These are phyloP conservation scores for Tragelaphus imberbis DNA, from an alignment of 2,113 vertebrate species.

Conservation along the genomic window DNA sequence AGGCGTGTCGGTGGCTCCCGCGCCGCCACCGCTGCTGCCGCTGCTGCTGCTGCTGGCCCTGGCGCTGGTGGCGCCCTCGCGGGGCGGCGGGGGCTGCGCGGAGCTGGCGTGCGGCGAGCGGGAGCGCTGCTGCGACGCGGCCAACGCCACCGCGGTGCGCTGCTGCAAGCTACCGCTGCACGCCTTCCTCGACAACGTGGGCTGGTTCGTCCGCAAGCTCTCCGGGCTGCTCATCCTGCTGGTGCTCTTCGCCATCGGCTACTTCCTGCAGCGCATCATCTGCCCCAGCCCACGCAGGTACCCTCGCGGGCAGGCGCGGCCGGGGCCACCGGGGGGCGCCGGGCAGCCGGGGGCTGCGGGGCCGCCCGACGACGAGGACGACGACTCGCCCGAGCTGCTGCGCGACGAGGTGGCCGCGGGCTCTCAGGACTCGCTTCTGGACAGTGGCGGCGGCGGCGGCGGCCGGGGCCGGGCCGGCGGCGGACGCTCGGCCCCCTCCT, in stretches of 20 bases:
- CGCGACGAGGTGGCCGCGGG: conserved; percentile 81
- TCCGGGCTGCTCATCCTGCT: conserved; percentile 92
- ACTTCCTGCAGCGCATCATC: conserved; percentile 92
- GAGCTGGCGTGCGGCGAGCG: conserved; percentile 84
- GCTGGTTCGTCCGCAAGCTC: conserved; percentile 91
- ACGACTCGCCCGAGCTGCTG: conserved; percentile 83
- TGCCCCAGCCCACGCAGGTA: conserved; percentile 88
- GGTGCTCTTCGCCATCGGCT: conserved; percentile 92
- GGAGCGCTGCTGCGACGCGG: conserved; percentile 87
- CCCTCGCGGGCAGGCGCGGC: conserved; percentile 51
- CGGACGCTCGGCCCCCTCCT: neutral
- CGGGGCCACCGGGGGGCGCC: neutral
- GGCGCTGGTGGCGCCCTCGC: conserved; percentile 66
- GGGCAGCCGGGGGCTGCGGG: neutral
- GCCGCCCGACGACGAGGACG: conserved; percentile 48
- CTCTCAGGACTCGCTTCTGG: conserved; percentile 89
- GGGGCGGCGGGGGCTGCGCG: conserved; percentile 81
- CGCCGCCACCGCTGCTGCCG: conserved; percentile 48
- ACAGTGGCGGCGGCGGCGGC: conserved; percentile 58
- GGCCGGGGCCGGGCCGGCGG: neutral
- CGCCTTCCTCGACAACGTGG: conserved; percentile 89
- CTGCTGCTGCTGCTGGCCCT: conserved; percentile 60
- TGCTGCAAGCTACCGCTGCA: conserved; percentile 88
- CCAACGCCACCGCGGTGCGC: conserved; percentile 79
- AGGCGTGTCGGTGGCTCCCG: conserved; percentile 33